Evolutionary conservation across 2,797 vertebrate species (phyloP).

Genomic region (Diceros bicornis): DNA sequence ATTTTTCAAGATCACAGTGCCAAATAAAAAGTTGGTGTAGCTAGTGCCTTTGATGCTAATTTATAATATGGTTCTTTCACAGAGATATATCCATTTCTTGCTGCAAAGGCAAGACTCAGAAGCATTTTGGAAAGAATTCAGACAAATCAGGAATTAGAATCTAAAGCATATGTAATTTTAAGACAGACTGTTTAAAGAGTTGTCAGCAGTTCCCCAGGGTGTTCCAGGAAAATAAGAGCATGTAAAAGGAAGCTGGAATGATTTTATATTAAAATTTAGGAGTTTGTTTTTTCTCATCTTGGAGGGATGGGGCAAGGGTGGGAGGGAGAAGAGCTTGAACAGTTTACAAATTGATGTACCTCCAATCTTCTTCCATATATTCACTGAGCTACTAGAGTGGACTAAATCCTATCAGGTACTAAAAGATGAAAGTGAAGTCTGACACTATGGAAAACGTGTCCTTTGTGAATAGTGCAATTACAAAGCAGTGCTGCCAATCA

Average conservation of each 20-base stretch:
- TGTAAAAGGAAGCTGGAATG: not conserved
- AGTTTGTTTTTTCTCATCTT: slow-evolving; percentile 20
- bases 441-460: not conserved
- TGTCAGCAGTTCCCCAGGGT: not conserved
- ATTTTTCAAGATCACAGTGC: slow-evolving; percentile 16
- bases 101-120: not conserved
- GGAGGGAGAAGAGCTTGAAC: not conserved
- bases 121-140: slow-evolving; percentile 26
- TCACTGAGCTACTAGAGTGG: not conserved
- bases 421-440: slow-evolving; percentile 11
- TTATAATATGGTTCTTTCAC: not conserved
- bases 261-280: not conserved
- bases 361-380: not conserved
- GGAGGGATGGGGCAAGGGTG: not conserved
- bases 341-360: not conserved
- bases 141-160: not conserved
- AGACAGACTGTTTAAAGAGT: not conserved
- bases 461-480: slow-evolving; percentile 28
- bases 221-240: not conserved
- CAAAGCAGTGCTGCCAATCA: not conserved
- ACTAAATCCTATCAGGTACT: not conserved
- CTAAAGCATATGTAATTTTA: slow-evolving; percentile 12
- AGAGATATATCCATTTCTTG: not conserved
- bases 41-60: not conserved
- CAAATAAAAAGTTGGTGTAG: not conserved